Base-by-base conservation (phyloP, 2,888 invertebrate species). In the Sesia apiformis region DNA sequence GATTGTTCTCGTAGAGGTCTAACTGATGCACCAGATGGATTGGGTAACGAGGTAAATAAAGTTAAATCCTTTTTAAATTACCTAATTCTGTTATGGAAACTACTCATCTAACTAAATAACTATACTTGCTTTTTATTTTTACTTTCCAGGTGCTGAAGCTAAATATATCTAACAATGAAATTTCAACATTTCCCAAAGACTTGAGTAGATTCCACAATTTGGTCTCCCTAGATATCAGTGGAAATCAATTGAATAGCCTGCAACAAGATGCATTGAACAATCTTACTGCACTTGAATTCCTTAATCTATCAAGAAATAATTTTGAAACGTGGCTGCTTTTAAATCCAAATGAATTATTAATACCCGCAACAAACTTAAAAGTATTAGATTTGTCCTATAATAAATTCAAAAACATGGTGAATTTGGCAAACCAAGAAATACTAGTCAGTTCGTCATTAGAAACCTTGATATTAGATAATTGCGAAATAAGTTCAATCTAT, bases 311-410 rank as follows among this genome's bases (percentile, higher is more conserved):
- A 39, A 88, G 83, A 56, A 95, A 95, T 69, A 73, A 83, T 53
- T 92, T 95, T 58, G 81, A 76, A 40, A 78, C 88, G 53, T 92
- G 93, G 93, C 63, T 81, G 3, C 87, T 89, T 52, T 74, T 94
- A 43, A 90, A 87, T 69, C 91, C 92, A 0, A 90, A 86, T 57
- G 76, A 85, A 40, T 82, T 91, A 3, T 80, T 92, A 39, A 65
- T 72, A 53, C 81, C 85, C 56, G 84, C 91, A 0, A 73, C 73
- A 0, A 91, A 81, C 52, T 77, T 95, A 52, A 87, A 85, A 65
- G 84, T 81, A 49, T 76, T 95, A n/a, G 91, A 92, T 60, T 76
- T 95, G n/a, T 92, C 93, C 0, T 78, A 88, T 52, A 95, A 95
- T 75, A 89, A 87, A 42, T 78, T 95, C 49, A 74, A 67, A 46